Conservation (phyloP, 2,113 vertebrate genomes). For the Corapipo altera region DNA sequence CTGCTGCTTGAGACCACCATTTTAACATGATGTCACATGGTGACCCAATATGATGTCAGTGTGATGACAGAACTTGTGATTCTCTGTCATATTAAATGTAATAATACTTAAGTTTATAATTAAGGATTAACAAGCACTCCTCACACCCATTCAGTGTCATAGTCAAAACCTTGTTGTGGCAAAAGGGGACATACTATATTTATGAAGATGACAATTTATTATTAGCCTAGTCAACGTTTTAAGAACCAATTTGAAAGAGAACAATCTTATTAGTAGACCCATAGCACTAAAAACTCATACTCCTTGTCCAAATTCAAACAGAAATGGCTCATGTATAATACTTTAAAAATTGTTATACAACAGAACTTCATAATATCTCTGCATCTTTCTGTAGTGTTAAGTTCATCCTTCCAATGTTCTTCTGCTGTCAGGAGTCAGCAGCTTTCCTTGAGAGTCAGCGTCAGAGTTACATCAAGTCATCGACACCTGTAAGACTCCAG, state of each 20-base stretch:
- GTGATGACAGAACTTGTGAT: not conserved
- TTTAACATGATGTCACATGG: not conserved
- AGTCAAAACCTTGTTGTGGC: not conserved
- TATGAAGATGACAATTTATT: not conserved
- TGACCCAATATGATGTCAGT: rapidly evolving
- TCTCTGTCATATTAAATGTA: not conserved
- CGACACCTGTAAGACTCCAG: too few species aligned
- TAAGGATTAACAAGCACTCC: not conserved
- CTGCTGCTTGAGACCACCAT: not conserved
- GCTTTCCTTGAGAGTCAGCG: not conserved
- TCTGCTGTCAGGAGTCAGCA: not conserved
- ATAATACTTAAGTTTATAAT: not conserved
- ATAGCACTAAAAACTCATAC: not conserved
- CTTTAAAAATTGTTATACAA: not conserved
- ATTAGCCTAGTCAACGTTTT: not conserved
- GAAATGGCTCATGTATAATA: not conserved
- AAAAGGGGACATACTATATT: not conserved
- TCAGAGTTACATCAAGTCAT: not conserved
- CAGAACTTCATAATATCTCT: not conserved
- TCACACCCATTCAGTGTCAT: not conserved
- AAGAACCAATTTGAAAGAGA: not conserved
- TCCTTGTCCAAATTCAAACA: not conserved
- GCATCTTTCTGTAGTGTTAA: not conserved
- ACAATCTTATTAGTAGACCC: not conserved
- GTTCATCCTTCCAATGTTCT: not conserved